A percentile compares a stretch with the other conserved stretches of the same genome.
phyloP scores from a whole-genome alignment of 2,888 invertebrate genomes.

The Polietes domitor region DNA sequence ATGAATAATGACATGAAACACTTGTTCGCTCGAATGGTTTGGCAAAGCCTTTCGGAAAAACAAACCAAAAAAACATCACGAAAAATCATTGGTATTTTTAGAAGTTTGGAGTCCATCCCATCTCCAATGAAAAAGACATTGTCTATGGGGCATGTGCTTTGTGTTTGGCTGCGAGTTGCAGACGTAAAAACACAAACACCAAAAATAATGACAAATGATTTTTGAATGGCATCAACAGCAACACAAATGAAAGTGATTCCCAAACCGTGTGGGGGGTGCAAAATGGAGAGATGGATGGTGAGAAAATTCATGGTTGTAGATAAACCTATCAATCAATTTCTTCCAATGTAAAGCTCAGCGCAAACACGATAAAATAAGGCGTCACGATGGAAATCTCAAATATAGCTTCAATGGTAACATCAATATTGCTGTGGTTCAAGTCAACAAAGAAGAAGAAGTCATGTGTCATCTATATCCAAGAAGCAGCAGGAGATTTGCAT shows the following conservation, averaged over 20 bases:
- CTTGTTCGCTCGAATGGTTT: constrained; percentile 12
- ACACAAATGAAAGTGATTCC: neutral
- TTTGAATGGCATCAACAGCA: neutral
- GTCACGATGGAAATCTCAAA: too few species aligned
- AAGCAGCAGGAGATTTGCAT: too few species aligned
- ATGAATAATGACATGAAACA: constrained; percentile 34
- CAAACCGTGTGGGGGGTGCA: neutral
- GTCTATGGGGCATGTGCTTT: neutral
- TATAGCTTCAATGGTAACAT: too few species aligned
- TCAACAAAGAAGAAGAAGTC: too few species aligned
- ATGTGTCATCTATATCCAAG: too few species aligned
- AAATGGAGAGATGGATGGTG: neutral
- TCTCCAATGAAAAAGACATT: neutral
- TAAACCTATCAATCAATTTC: too few species aligned
- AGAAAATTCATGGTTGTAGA: too few species aligned
- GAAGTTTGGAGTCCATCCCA: neutral
- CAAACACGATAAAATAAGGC: too few species aligned
- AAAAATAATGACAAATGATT: constrained; percentile 26
- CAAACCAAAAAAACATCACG: neutral
- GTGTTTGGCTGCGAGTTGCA: neutral
- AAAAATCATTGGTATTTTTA: neutral
- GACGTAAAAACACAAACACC: neutral
- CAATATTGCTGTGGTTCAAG: too few species aligned
- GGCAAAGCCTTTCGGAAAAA: neutral
- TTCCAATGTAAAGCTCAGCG: too few species aligned